phyloP scores from a whole-genome alignment of 2,888 invertebrate species.

The Phrixothrix hirtus region DNA sequence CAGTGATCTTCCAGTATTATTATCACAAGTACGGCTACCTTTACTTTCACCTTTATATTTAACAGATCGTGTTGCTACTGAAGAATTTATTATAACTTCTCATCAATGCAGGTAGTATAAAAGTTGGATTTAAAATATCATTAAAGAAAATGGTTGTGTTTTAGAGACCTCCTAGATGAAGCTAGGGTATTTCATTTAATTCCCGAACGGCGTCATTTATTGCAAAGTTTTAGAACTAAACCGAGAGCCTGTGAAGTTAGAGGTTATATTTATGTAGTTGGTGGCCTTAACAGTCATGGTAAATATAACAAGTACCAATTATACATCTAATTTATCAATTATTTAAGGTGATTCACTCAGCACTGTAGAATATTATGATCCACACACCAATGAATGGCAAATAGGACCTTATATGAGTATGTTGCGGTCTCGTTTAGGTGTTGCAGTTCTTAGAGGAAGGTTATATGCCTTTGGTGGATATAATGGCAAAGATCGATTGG shows the following conservation, averaged over 20 bases:
- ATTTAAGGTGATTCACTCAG: slow-evolving; percentile 73
- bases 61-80: slow-evolving; percentile 78
- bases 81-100: slow-evolving; percentile 75
- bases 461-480: slow-evolving; percentile 84
- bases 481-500: slow-evolving; percentile 79
- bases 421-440: slow-evolving; percentile 80
- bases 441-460: slow-evolving; percentile 78
- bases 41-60: slow-evolving; percentile 80
- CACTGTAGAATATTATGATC: slow-evolving; percentile 84
- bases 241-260: slow-evolving; percentile 76
- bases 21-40: slow-evolving; percentile 78
- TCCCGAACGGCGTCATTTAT: slow-evolving; percentile 77
- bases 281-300: slow-evolving; percentile 81
- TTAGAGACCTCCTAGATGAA: slow-evolving; percentile 80
- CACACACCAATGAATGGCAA: slow-evolving; percentile 70
- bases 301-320: slow-evolving; percentile 16
- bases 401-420: slow-evolving; percentile 83
- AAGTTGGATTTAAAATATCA: no score
- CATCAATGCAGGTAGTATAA: slow-evolving; percentile 77
- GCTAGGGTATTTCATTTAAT: slow-evolving; percentile 86
- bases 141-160: no score
- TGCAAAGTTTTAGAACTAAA: slow-evolving; percentile 76
- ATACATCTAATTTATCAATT: slow-evolving; percentile 8
- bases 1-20: slow-evolving; percentile 67
- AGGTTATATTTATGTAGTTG: slow-evolving; percentile 85